Evolutionary conservation across 1,140 invertebrate genomes (phyloP), one percentile per base, ranked within the genome.

Genomic region (Atta cephalotes): DNA sequence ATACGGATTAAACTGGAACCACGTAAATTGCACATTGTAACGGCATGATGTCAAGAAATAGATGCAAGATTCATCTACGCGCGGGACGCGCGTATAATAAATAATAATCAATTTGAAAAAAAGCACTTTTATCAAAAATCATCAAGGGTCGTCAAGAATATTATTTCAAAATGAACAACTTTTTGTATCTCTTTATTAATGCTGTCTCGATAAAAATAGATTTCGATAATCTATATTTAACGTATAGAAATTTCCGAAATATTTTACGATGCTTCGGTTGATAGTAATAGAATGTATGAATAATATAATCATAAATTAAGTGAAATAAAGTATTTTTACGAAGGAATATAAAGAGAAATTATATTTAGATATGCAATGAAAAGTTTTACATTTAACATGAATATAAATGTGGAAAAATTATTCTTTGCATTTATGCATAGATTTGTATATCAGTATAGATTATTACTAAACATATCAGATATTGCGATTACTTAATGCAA

Each of bases 1-100:
- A 84, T 58, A 21, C 53, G 60, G 45, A 88, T 88, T 84, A 63
- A 88, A 31, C 10, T n/a, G 14, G 63, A 70, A 31, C 14, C 74
- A n/a, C 25, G 16, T 76, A 53, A 39, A 87, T 76, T 31, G 53
- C 16, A 16, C 31, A 14, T 31, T 35, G 45, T 87, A 74, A 85
- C 51, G 51, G 18, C 28, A 45, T n/a, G 12, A 66, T 49, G 56
- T 21, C 9, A 25, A 31, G 60, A 49, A 65, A 49, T 65, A 39
- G 25, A 35, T n/a, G 39, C 18, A 12, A 60, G 1, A n/a, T 9
- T 0, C 31, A 2, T n/a, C 25, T 25, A 25, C 25, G 25, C 25
- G 18, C 28, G 18, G 12, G n/a, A 39, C 25, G 63, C 3, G 39
- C 28, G 28, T 56, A 9, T 16, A 66, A 77, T 28, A 39, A 25